Base-by-base conservation (phyloP, 2,797 vertebrate species). In the Pseudochirops cupreus region DNA sequence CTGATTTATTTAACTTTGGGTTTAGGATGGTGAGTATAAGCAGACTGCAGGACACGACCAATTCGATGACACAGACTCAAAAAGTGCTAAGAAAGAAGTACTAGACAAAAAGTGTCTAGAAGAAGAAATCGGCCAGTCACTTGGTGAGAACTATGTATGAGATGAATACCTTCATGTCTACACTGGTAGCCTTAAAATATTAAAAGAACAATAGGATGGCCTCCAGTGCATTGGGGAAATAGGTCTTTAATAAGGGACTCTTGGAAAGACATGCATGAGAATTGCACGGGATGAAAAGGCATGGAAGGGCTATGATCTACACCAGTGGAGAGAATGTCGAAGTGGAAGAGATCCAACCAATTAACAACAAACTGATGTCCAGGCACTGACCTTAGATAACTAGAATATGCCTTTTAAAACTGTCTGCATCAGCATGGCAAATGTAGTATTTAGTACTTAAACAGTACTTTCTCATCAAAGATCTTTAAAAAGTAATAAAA, bases 401-500 rank as follows among this genome's bases (percentile, higher is more conserved):
- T 74, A 95, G 33, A 87, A 24, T 5, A 56, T 53, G 31, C 4
- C 39, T 24, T 59, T 62, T 56, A 54, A 89, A n/a, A 56, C 13
- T 56, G n/a, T 91, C n/a, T 94, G 62, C 24, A 92, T 50, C 90
- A 62, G 55, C 4, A 54, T 18, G 26, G 90, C 21, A 26, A 26
- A 92, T 56, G 1, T 31, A 39, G 74, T 39, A 31, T 0, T 50
- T 93, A 28, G 16, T 54, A 90, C 4, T 59, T 16, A 55, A 56
- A 21, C 10, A 21, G 12, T 46, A 90, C n/a, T 52, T 0, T 89
- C 46, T 91, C 91, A 62, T 53, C 50, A 62, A 93, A 82, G 5
- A 55, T 53, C 67, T 82, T 89, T 12, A 53, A 95, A 96, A 91
- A 92, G 74, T 93, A 3, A 29, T 55, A 96, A 92, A 94, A 92